Evolutionary conservation across 2,797 vertebrate species (phyloP), one percentile per base, ranked within the genome.

Genomic region (Thalassophryne amazonica): DNA sequence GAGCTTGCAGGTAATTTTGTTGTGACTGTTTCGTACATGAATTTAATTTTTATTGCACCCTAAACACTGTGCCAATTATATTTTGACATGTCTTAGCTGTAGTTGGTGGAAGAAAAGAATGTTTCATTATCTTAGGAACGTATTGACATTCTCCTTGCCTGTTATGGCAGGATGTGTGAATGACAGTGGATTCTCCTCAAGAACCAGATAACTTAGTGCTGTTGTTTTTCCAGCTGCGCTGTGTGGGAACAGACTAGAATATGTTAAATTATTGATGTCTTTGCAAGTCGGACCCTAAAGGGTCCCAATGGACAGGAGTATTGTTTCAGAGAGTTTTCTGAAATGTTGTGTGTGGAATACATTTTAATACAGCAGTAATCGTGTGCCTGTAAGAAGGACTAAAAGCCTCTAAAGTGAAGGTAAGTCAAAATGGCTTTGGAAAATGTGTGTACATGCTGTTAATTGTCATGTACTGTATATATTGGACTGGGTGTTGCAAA

Each of bases 221-320:
- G 60, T 58, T 85, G 71, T 85, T 84, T 80, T 47, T 64, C 75
- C 70, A 62, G 56, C 46, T 59, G 14, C 25, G 52, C 50, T 33
- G 42, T 35, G 58, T 16, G 1, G 53, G 38, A 55, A n/a, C 23
- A 37, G 56, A 45, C 15, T 71, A 54, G 60, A 83, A 64, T 60
- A 67, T 80, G 56, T 58, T 92, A 83, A 92, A 91, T 92, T 88
- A 91, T 90, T 86, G 48, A 91, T 89, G 77, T 39, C 50, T 78
- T 83, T 81, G 69, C 74, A 79, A 46, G 46, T 66, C 20, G 11
- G 47, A 50, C 47, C 80, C 60, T 73, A 50, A 76, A 83, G 84
- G 75, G 36, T 75, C 76, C 62, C 65, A 49, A 64, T 17, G 78
- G 83, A 80, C 76, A 66, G 84, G 52, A 48, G 65, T 73, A 78